phyloP scores from a whole-genome alignment of 2,888 invertebrate genomes.

The Temnothorax rugatulus region DNA sequence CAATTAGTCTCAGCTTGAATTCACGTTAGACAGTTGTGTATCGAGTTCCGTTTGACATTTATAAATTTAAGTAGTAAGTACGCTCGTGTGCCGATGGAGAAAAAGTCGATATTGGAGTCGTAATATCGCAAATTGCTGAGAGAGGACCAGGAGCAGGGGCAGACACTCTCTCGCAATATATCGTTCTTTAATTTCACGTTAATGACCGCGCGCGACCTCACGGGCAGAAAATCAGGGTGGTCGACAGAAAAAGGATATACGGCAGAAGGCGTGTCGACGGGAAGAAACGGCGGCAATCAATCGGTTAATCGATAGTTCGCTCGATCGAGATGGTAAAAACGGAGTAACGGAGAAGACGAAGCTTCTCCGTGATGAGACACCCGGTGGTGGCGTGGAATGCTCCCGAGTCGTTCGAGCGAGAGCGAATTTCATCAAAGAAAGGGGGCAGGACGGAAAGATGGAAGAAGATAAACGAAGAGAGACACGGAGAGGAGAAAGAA shows the following conservation, averaged over 20 bases:
- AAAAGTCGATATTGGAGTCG: background rate
- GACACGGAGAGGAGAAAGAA: background rate
- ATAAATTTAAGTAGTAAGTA: background rate
- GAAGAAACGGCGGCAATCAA: slow-evolving; percentile 62
- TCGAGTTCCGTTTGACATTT: background rate
- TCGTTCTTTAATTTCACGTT: slow-evolving; percentile 47
- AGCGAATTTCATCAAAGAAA: slow-evolving; percentile 42
- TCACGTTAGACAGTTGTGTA: background rate
- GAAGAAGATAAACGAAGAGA: background rate
- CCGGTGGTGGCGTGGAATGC: slow-evolving; percentile 41
- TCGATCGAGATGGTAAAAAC: slow-evolving; percentile 51
- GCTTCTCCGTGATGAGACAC: slow-evolving; percentile 42
- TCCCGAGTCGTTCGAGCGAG: slow-evolving; percentile 33
- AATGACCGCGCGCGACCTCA: slow-evolving; percentile 6
- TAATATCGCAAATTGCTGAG: background rate
- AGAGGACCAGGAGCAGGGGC: background rate
- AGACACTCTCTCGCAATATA: background rate
- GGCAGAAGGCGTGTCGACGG: slow-evolving; percentile 50
- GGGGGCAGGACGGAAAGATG: background rate
- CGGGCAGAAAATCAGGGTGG: slow-evolving; percentile 44
- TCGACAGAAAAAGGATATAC: slow-evolving; percentile 29
- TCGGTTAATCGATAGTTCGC: slow-evolving; percentile 65
- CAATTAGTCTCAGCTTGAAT: background rate
- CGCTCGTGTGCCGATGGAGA: background rate
- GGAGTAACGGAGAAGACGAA: slow-evolving; percentile 9